Conservation (phyloP, 2,888 invertebrate species). For the Dermolepida albohirtum region DNA sequence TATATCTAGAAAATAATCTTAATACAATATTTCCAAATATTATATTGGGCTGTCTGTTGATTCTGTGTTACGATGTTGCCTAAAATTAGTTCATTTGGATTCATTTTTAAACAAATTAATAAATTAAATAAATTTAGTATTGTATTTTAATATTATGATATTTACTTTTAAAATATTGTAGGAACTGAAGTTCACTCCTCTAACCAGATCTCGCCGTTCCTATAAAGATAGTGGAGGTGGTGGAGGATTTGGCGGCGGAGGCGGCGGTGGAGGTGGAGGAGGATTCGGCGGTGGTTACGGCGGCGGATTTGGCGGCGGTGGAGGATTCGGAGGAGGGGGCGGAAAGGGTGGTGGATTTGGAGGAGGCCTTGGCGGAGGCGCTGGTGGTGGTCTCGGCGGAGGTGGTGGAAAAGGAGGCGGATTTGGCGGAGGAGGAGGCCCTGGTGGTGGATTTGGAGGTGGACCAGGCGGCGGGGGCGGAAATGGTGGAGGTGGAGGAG, state of each 20-base stretch:
- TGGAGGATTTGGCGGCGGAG: conserved; percentile 40
- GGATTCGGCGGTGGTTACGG: conserved; percentile 44
- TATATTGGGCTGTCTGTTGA: too few relatives aligned
- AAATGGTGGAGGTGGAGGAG: conserved; percentile 42
- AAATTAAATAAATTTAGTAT: too few relatives aligned
- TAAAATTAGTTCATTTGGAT: too few relatives aligned
- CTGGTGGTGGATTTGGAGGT: conserved; percentile 45
- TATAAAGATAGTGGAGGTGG: conserved; percentile 41
- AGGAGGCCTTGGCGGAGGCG: conserved; percentile 66
- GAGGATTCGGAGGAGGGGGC: conserved; percentile 34
- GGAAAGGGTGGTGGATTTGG: conserved; percentile 45
- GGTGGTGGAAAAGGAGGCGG: conserved; percentile 51
- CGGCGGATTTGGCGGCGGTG: conserved; percentile 61
- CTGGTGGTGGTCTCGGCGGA: conserved; percentile 63
- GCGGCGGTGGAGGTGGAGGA: conserved; percentile 42
- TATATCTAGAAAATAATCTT: too few relatives aligned
- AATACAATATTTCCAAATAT: too few relatives aligned
- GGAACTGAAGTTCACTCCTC: too few relatives aligned
- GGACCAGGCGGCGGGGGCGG: conserved; percentile 44
- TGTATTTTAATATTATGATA: not conserved
- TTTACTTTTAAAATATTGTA: not conserved
- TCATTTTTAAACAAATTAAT: too few relatives aligned
- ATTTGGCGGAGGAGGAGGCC: conserved; percentile 64
- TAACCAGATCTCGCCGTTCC: conserved; percentile 47
- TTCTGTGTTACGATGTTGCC: too few relatives aligned